phyloP scores from a whole-genome alignment of 2,113 vertebrate species.

The Myrmecobius fasciatus region DNA sequence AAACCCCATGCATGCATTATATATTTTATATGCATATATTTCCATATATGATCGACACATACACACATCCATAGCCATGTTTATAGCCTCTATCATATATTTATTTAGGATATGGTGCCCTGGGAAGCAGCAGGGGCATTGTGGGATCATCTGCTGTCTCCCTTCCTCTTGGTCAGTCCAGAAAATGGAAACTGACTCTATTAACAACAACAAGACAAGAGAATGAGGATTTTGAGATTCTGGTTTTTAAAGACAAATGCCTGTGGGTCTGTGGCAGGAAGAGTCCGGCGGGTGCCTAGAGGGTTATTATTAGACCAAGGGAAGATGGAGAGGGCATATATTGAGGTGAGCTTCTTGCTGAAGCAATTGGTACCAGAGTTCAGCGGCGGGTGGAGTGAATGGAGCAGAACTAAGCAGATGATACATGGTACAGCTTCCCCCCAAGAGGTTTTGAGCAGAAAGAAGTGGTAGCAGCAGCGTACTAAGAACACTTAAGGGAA shows the following conservation, averaged over 20 bases:
- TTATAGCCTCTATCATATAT: neutral
- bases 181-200: conserved; percentile 1
- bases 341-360: conserved; percentile 50
- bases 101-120: neutral
- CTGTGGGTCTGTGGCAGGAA: conserved; percentile 13
- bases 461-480: conserved; percentile 1
- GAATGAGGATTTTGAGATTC: neutral
- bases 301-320: conserved; percentile 60
- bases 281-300: conserved; percentile 16
- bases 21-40: neutral
- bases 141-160: neutral
- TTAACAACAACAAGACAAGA: neutral
- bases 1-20: neutral
- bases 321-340: conserved; percentile 52
- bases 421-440: conserved; percentile 44
- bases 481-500: conserved; percentile 60
- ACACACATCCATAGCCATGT: neutral
- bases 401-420: conserved; percentile 53
- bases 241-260: conserved; percentile 1
- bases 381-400: conserved; percentile 31
- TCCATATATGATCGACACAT: neutral
- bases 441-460: conserved; percentile 31
- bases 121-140: neutral
- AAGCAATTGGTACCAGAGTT: conserved; percentile 57
- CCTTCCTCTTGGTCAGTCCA: neutral